Conservation (phyloP, 2,113 vertebrate genomes). For the Dolichallabes microphthalmus region DNA sequence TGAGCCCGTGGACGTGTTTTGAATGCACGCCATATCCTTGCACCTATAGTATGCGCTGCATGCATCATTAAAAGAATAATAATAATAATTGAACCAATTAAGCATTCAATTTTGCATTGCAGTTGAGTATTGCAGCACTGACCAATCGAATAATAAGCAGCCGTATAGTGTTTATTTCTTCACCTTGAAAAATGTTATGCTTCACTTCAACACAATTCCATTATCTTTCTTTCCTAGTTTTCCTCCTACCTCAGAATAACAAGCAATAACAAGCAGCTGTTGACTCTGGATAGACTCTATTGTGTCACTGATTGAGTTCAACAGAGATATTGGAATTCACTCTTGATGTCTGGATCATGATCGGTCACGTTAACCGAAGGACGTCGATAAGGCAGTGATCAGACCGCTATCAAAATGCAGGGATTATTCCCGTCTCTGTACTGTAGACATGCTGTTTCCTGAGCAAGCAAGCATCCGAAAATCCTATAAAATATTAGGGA, state of each 20-base stretch:
- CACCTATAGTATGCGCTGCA: too few species aligned
- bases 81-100: too few species aligned
- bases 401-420: neutral
- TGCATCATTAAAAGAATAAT: too few species aligned
- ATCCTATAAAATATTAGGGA: slow-evolving; percentile 26
- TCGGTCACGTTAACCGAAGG: neutral
- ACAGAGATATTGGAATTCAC: neutral
- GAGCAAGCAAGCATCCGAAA: neutral
- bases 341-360: neutral
- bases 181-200: too few species aligned
- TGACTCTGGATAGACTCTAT: neutral
- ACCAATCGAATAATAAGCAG: too few species aligned
- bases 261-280: neutral
- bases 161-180: too few species aligned
- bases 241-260: neutral
- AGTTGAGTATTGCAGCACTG: too few species aligned
- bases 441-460: neutral
- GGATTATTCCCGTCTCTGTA: neutral
- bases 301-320: neutral
- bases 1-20: too few species aligned
- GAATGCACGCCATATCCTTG: too few species aligned
- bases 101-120: too few species aligned
- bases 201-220: too few species aligned
- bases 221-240: neutral
- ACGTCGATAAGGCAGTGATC: neutral